Percentiles rank a stretch among this genome's conserved stretches.
phyloP scores from a whole-genome alignment of 1,140 invertebrate genomes.

The Drosophila varians region DNA sequence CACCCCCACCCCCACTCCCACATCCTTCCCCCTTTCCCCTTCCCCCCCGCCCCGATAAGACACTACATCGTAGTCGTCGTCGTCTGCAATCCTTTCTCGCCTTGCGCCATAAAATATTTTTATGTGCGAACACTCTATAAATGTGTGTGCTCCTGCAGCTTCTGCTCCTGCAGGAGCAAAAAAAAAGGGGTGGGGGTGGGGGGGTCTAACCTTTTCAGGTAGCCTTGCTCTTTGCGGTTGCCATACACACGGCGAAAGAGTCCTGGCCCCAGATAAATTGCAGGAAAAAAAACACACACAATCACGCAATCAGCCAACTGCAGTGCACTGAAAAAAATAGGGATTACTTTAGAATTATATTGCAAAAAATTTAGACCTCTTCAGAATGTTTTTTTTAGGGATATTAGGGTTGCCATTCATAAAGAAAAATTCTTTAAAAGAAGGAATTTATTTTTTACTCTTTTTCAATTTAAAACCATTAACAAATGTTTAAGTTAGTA shows the following conservation, averaged over 20 bases:
- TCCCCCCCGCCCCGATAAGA: conserved; percentile 13
- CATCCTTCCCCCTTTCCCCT: not conserved
- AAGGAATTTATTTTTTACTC: no score
- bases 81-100: conserved; percentile 76
- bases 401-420: no score
- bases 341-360: no score
- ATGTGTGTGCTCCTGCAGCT: conserved; percentile 48
- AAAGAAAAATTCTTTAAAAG: no score
- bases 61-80: conserved; percentile 1
- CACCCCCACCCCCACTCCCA: not conserved
- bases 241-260: conserved; percentile 6
- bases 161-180: conserved; percentile 11
- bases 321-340: conserved; percentile 9
- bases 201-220: not conserved
- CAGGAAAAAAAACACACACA: not conserved
- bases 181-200: conserved; percentile 5
- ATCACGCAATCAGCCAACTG: not conserved
- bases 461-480: no score
- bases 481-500: no score
- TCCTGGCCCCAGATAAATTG: not conserved
- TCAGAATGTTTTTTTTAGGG: no score
- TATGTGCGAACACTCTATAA: conserved; percentile 82
- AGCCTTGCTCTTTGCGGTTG: conserved; percentile 48
- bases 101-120: conserved; percentile 82
- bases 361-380: no score